phyloP scores from a whole-genome alignment of 2,888 invertebrate genomes.

The Microchrysa polita region DNA sequence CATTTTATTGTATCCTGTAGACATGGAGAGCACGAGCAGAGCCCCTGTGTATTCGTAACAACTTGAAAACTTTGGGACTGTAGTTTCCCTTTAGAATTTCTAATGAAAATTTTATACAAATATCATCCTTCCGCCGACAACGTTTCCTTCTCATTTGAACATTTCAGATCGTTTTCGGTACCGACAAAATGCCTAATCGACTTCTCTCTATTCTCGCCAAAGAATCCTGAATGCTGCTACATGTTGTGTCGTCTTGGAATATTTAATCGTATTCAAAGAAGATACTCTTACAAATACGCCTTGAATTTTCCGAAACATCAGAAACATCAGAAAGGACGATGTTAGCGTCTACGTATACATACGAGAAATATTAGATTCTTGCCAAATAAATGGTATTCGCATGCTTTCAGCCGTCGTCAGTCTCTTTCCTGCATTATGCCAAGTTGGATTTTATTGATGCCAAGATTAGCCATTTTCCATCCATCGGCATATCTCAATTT shows the following conservation, averaged over 20 bases:
- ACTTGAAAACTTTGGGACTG: too few relatives aligned
- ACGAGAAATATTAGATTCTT: conserved; percentile 2
- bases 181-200: conserved; percentile 1
- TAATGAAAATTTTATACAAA: conserved; percentile 21
- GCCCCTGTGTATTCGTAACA: not conserved
- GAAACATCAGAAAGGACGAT: not conserved
- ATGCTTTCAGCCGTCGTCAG: not conserved
- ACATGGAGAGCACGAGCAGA: not conserved
- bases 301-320: not conserved
- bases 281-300: not conserved
- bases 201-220: not conserved
- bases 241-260: too few relatives aligned
- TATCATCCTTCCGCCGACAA: not conserved
- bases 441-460: not conserved
- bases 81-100: conserved; percentile 20
- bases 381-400: not conserved
- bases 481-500: not conserved
- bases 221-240: too few relatives aligned
- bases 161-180: conserved; percentile 19
- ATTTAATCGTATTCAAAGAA: not conserved
- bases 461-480: conserved; percentile 5
- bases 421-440: not conserved
- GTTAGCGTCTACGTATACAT: not conserved
- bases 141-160: too few relatives aligned
- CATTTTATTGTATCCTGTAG: not conserved